These are phyloP conservation scores for Andrena camellia DNA, from an alignment of 2,888 invertebrate species.

Conservation along the genomic window DNA sequence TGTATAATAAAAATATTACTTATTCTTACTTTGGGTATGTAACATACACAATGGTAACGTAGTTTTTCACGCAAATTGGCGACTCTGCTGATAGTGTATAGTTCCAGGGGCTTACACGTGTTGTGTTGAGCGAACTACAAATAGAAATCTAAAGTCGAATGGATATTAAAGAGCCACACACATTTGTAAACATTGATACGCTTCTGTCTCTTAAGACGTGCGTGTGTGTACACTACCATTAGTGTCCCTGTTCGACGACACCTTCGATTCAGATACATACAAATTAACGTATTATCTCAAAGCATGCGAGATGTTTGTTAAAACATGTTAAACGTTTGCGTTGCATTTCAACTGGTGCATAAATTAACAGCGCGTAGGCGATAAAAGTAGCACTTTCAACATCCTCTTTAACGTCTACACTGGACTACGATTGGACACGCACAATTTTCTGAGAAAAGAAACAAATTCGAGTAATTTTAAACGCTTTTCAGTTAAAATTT, in stretches of 20 bases:
- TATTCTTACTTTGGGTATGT: slow-evolving; percentile 46
- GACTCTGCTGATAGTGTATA: slow-evolving; percentile 43
- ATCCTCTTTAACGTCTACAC: slow-evolving; percentile 34
- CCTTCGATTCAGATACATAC: slow-evolving; percentile 34
- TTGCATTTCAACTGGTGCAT: slow-evolving; percentile 23
- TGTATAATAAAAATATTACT: slow-evolving; percentile 41
- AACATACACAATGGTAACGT: slow-evolving; percentile 18
- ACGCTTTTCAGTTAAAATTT: background rate
- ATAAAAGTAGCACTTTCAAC: slow-evolving; percentile 20
- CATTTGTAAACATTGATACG: slow-evolving; percentile 51
- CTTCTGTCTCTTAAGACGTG: slow-evolving; percentile 55
- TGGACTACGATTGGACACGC: slow-evolving; percentile 33
- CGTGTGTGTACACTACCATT: slow-evolving; percentile 39
- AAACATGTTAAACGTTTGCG: slow-evolving; percentile 31
- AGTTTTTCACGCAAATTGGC: slow-evolving; percentile 30
- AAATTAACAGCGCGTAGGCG: slow-evolving; percentile 10
- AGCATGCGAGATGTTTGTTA: slow-evolving; percentile 16
- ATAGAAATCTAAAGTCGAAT: slow-evolving; percentile 19
- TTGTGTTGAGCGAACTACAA: slow-evolving; percentile 27
- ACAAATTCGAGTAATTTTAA: slow-evolving; percentile 8
- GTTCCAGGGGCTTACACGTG: slow-evolving; percentile 40
- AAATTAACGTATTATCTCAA: slow-evolving; percentile 33
- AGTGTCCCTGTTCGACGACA: slow-evolving; percentile 57
- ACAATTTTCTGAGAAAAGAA: slow-evolving; percentile 33
- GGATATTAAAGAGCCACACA: slow-evolving; percentile 33